Evolutionary conservation across 2,113 vertebrate species (phyloP).

Genomic region (Oreochromis niloticus): DNA sequence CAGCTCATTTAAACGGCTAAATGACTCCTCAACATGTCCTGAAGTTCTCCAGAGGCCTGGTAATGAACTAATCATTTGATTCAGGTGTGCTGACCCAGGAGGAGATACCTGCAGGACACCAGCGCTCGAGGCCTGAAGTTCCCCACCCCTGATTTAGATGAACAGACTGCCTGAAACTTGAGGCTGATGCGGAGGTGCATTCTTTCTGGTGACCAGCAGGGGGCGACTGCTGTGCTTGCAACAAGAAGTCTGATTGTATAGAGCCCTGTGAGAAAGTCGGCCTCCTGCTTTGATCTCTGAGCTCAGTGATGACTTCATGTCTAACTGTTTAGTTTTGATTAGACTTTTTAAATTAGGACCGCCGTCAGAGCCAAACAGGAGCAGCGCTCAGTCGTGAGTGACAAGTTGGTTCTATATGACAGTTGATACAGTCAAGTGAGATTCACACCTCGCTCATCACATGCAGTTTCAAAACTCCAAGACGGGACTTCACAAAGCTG

Average conservation of each 20-base stretch:
- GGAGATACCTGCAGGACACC: neutral
- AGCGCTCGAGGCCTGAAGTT: neutral
- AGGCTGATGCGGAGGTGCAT: neutral
- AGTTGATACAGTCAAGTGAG: neutral
- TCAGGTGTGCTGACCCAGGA: too few relatives aligned
- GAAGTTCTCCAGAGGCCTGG: too few relatives aligned
- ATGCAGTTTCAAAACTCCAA: neutral
- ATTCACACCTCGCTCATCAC: neutral
- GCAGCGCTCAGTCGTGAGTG: rapidly evolving
- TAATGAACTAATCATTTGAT: too few relatives aligned
- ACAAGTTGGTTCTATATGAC: too few relatives aligned
- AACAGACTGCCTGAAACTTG: neutral
- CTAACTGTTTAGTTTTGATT: neutral
- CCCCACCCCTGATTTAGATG: neutral
- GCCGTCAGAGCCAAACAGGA: neutral
- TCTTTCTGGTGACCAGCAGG: neutral
- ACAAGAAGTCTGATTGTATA: neutral
- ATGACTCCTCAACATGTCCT: too few relatives aligned
- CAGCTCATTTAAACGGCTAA: too few relatives aligned
- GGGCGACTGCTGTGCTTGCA: neutral
- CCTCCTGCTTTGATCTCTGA: neutral
- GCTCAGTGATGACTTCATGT: neutral
- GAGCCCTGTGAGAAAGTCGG: neutral
- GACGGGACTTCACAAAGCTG: neutral
- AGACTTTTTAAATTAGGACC: neutral